Evolutionary conservation across 2,888 invertebrate genomes (phyloP), one percentile per base, ranked within the genome.

Genomic region (Plebejus melissa): DNA sequence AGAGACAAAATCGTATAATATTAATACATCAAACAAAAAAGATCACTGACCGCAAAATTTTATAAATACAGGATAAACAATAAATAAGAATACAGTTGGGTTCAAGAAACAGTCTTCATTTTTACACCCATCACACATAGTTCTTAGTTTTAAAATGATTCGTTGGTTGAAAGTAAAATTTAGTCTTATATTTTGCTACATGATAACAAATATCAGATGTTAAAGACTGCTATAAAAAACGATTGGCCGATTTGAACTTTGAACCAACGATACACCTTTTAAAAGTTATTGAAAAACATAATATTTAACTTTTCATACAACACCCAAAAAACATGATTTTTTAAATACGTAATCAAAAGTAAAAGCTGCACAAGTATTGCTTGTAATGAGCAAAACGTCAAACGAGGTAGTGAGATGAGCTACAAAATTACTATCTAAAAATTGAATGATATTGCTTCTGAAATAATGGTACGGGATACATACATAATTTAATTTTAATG

Each of bases 341-440:
- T 22, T 22, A 65, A 65, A 65, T 65, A 60, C 60, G 28, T 11
- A 22, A 58, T 58, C 6, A 22, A 22, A 58, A 22, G n/a, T 22
- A 60, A 60, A 60, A 58, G 13, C 4, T 36, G 60, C 46, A 28
- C 69, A 65, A 32, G 46, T 76, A 76, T 72, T 54, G 72, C 72
- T 72, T 72, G 50, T 6, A 6, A 32, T 54, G 72, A 54, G 72
- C 72, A 54, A 72, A 72, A 72, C 32, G 32, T 72, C 28, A 71
- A 71, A 41, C 41, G 72, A 72, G 50, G 72, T 72, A 72, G 72
- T 22, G 6, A 22, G 28, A 16, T 72, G 72, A 72, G 72, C 72
- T 72, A 72, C 32, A 71, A 71, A 28, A 70, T 9, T 46, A 71
- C 65, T 65, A 9, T 65, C 65, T 65, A 65, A 13, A 36, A 16